Conservation (phyloP, 1,140 invertebrate species). For the Aradophagus sp. region DNA sequence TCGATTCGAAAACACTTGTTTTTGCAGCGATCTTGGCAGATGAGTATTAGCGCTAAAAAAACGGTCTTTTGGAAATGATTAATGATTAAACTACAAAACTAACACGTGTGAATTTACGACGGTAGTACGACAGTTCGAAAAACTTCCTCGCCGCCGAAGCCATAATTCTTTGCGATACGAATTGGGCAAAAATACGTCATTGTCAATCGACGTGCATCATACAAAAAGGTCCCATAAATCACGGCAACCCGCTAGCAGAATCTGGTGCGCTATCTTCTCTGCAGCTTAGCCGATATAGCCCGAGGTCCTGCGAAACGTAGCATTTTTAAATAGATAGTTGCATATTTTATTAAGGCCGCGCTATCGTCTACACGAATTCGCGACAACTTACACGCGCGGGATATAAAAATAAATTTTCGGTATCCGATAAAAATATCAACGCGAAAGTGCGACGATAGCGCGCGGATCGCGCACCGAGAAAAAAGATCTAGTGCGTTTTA, state of each 20-base stretch:
- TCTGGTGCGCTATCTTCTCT: constrained; percentile 10
- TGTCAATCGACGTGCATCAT: neutral
- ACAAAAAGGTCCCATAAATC: constrained; percentile 17
- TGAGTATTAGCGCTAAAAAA: too few relatives aligned
- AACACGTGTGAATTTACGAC: too few relatives aligned
- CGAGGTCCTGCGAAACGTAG: constrained; percentile 16
- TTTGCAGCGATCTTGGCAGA: too few relatives aligned
- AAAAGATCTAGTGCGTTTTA: too few relatives aligned
- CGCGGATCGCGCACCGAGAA: too few relatives aligned
- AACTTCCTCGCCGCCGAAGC: too few relatives aligned
- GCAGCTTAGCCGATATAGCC: too few relatives aligned
- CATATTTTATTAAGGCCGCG: constrained; percentile 28
- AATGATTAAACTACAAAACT: too few relatives aligned
- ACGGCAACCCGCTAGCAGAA: neutral
- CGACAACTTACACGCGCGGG: constrained; percentile 18
- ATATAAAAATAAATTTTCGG: constrained; percentile 28
- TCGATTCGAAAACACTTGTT: too few relatives aligned
- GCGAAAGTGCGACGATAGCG: constrained; percentile 1
- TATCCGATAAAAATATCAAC: constrained; percentile 17
- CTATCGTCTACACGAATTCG: constrained; percentile 35
- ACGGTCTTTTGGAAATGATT: too few relatives aligned
- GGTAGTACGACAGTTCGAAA: too few relatives aligned
- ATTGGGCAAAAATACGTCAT: neutral
- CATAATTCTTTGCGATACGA: too few relatives aligned
- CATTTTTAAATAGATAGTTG: constrained; percentile 34